Conservation (phyloP, 2,113 vertebrate genomes). For the Notothenia coriiceps region DNA sequence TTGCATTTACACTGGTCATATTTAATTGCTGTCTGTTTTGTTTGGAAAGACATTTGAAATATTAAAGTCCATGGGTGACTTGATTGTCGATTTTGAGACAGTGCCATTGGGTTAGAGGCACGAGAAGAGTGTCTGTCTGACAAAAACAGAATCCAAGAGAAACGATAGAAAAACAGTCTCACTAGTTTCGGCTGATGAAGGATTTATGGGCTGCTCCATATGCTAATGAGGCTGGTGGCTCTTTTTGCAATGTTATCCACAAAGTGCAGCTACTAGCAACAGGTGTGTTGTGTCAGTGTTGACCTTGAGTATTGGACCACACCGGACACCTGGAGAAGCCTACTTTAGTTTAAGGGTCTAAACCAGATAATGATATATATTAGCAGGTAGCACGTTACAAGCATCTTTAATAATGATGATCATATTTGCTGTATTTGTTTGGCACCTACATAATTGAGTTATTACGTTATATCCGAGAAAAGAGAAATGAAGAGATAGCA, state of each 20-base stretch:
- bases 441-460: too few species aligned
- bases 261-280: background rate
- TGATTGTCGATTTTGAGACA: background rate
- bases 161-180: background rate
- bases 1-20: too few species aligned
- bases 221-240: background rate
- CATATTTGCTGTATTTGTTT: background rate
- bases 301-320: background rate
- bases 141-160: background rate
- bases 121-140: slow-evolving; percentile 3
- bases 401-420: background rate
- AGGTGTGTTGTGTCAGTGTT: background rate
- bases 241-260: background rate
- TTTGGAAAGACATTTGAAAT: slow-evolving; percentile 21
- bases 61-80: slow-evolving; percentile 13
- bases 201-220: background rate
- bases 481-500: background rate
- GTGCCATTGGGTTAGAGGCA: slow-evolving; percentile 7
- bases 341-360: background rate
- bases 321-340: background rate
- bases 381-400: background rate
- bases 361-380: background rate
- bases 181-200: background rate
- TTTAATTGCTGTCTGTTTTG: slow-evolving; percentile 9
- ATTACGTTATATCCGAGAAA: too few species aligned